Conservation (phyloP, 2,797 vertebrate species). For the Erethizon dorsatum region DNA sequence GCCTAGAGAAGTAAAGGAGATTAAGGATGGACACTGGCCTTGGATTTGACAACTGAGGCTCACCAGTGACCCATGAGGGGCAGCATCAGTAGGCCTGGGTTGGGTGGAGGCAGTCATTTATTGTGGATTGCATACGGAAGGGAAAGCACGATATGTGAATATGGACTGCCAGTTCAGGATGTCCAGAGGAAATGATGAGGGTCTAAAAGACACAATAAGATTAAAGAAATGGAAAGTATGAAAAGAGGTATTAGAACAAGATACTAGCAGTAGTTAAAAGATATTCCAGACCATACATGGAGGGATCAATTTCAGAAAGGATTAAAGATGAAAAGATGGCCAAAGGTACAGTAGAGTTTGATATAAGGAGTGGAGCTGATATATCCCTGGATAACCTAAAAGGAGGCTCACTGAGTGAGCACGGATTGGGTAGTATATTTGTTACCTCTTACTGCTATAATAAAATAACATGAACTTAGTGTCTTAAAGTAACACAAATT, state of each 20-base stretch:
- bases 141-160: neutral
- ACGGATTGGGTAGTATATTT: accelerated
- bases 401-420: neutral
- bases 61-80: neutral
- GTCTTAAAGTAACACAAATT: neutral
- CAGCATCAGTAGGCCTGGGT: neutral
- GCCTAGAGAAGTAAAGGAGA: neutral
- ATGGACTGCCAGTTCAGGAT: neutral
- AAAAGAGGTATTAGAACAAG: neutral
- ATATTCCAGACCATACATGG: neutral
- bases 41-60: neutral
- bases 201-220: neutral
- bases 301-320: neutral
- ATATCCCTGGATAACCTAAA: neutral
- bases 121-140: neutral
- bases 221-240: neutral
- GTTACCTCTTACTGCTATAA: neutral
- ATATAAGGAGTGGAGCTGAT: neutral
- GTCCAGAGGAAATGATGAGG: neutral
- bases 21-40: neutral
- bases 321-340: neutral
- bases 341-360: too few relatives aligned
- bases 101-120: neutral
- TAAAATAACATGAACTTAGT: neutral
- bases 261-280: neutral